Evolutionary conservation across 2,113 vertebrate genomes (phyloP).

Genomic region (Sebastes fasciatus): DNA sequence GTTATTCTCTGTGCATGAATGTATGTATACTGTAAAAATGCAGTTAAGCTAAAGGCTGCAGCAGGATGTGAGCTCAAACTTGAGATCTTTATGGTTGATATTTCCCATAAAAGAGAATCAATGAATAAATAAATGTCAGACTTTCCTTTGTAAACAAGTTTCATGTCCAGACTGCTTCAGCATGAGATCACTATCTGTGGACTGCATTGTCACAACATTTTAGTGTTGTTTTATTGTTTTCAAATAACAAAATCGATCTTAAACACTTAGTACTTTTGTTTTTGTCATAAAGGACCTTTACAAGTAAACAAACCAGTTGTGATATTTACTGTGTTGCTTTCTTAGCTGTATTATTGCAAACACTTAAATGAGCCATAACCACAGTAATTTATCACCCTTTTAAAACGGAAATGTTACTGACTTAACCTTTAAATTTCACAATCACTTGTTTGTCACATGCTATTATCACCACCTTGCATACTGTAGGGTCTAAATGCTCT

Average conservation of each 20-base stretch:
- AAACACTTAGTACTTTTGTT: neutral
- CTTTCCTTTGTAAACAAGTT: conserved; percentile 1
- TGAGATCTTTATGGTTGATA: neutral
- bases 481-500: neutral
- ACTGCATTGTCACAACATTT: neutral
- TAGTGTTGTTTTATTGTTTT: neutral
- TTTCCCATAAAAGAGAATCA: conserved; percentile 1
- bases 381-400: neutral
- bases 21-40: neutral
- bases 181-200: neutral
- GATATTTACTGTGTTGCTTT: neutral
- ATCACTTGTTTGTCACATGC: neutral
- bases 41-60: neutral
- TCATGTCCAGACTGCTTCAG: neutral
- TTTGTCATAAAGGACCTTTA: neutral
- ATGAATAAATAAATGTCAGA: conserved; percentile 4
- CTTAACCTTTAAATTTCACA: neutral
- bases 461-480: neutral
- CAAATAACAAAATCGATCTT: neutral
- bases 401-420: neutral
- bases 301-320: neutral
- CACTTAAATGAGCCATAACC: neutral
- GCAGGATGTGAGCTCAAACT: neutral
- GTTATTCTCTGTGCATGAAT: neutral
- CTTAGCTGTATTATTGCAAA: neutral